A percentile compares a stretch with the other conserved stretches of the same genome.
phyloP scores from a whole-genome alignment of 2,888 invertebrate genomes.

The Epistrophe eligans region DNA sequence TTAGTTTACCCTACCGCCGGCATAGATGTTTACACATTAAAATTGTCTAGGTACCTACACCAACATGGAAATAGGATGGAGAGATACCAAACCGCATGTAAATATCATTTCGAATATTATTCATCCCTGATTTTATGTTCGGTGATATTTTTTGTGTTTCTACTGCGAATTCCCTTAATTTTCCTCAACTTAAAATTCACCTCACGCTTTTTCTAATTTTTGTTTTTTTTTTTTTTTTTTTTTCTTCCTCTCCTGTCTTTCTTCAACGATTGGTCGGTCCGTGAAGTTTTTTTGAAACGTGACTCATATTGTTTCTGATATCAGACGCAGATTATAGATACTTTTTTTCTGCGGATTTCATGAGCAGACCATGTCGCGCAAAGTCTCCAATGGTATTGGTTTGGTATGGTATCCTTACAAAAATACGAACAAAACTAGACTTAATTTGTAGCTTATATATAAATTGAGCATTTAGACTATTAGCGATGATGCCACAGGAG shows the following conservation, averaged over 20 bases:
- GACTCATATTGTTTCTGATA: conserved; percentile 75
- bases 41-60: too few species aligned
- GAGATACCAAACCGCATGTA: too few species aligned
- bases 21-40: too few species aligned
- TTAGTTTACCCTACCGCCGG: too few species aligned
- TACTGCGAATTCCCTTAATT: too few species aligned
- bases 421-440: conserved; percentile 6
- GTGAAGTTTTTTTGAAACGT: conserved; percentile 68
- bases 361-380: not conserved
- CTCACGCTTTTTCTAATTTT: not conserved
- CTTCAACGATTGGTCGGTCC: not conserved
- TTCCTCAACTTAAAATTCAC: too few species aligned
- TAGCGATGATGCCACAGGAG: conserved; percentile 62
- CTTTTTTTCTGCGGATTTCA: conserved; percentile 26
- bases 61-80: too few species aligned
- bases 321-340: conserved; percentile 59
- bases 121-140: too few species aligned
- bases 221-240: not conserved
- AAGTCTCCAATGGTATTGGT: not conserved
- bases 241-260: not conserved
- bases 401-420: not conserved
- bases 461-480: conserved; percentile 73
- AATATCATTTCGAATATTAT: too few species aligned
- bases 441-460: conserved; percentile 69
- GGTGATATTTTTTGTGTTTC: too few species aligned